Evolutionary conservation across 1,140 invertebrate genomes (phyloP).

Genomic region (Hylyphantes graminicola): DNA sequence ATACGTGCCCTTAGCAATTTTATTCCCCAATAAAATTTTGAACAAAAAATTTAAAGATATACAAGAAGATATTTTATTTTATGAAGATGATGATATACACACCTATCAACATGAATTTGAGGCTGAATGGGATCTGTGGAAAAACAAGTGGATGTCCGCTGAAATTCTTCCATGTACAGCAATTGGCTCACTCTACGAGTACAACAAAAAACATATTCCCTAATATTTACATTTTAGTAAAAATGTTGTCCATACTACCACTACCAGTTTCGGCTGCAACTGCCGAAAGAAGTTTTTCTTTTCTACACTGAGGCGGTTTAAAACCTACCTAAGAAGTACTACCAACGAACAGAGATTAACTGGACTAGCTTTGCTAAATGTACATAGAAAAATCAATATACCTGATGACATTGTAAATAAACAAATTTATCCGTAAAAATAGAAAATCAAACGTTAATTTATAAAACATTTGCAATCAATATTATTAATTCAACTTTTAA

Average conservation of each 20-base stretch:
- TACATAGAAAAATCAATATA: no score
- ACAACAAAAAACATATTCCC: neutral
- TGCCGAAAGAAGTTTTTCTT: no score
- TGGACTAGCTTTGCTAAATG: no score
- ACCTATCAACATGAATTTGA: neutral
- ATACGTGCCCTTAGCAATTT: neutral
- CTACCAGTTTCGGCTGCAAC: constrained; percentile 3
- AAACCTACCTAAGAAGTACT: no score
- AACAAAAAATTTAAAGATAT: neutral
- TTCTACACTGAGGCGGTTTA: no score
- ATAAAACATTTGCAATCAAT: no score
- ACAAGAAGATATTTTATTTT: neutral
- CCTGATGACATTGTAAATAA: no score
- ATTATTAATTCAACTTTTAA: no score
- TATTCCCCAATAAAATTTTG: neutral
- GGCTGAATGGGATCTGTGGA: neutral
- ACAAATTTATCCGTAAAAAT: no score
- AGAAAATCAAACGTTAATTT: no score
- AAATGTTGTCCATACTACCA: neutral
- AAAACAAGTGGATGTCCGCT: neutral
- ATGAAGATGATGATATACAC: neutral
- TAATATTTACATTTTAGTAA: neutral
- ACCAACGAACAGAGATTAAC: no score
- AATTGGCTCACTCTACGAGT: neutral
- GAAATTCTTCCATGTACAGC: neutral